Percentiles rank a stretch among this genome's conserved stretches.
These are phyloP conservation scores for Lycodopsis pacificus DNA, from an alignment of 2,797 vertebrate species.

Conservation along the genomic window DNA sequence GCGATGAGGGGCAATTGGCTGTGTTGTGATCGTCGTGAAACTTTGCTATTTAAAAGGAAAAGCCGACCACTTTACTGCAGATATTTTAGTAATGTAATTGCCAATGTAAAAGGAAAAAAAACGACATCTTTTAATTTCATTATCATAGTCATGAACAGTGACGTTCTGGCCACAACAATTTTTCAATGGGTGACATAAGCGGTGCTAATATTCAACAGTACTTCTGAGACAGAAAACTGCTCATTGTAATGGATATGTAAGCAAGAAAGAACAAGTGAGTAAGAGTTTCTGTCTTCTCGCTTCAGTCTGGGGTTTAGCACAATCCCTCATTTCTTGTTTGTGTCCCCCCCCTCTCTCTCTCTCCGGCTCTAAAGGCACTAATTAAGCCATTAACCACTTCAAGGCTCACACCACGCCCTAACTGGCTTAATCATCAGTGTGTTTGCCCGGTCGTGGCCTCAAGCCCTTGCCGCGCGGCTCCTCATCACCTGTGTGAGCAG, in stretches of 20 bases:
- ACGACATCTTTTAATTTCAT: neutral
- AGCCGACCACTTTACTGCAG: neutral
- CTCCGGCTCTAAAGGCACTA: constrained; percentile 75
- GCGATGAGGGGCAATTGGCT: neutral
- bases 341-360: constrained; percentile 25
- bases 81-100: neutral
- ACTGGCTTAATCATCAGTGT: constrained; percentile 72
- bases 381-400: constrained; percentile 84
- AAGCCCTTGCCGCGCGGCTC: constrained; percentile 39
- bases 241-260: constrained; percentile 20
- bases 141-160: neutral
- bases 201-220: neutral
- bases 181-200: neutral
- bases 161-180: neutral
- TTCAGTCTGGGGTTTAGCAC: constrained; percentile 53
- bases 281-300: constrained; percentile 33
- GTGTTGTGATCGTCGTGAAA: neutral
- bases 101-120: neutral
- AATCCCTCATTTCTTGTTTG: constrained; percentile 58
- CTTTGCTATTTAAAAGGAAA: neutral
- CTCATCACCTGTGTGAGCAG: constrained; percentile 51
- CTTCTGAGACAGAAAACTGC: neutral
- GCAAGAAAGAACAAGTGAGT: constrained; percentile 19
- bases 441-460: constrained; percentile 56
- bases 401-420: constrained; percentile 68